Conservation (phyloP, 1,140 invertebrate genomes). For the Cataglyphis hispanica region DNA sequence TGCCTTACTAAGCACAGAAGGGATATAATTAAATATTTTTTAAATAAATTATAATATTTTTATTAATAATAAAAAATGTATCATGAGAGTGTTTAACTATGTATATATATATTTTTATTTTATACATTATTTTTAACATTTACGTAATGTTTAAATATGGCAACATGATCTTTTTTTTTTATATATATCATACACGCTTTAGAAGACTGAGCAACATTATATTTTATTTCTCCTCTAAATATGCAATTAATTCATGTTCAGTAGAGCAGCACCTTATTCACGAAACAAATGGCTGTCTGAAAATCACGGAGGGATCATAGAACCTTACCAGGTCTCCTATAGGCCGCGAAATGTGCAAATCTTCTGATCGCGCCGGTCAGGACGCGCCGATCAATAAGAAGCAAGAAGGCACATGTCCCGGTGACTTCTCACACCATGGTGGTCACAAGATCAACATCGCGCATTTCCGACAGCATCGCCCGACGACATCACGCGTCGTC, state of each 20-base stretch:
- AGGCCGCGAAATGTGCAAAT: constrained; percentile 74
- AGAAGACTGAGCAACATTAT: not conserved
- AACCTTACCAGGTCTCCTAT: constrained; percentile 64
- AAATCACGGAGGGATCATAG: not conserved
- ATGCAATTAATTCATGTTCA: not conserved
- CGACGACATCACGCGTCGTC: not conserved
- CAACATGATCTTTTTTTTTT: not conserved
- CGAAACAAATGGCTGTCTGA: not conserved
- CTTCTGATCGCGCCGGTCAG: constrained; percentile 71
- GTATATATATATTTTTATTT: too few relatives aligned
- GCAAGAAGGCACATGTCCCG: constrained; percentile 78
- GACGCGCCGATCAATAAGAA: constrained; percentile 80
- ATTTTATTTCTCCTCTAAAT: not conserved
- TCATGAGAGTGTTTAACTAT: not conserved
- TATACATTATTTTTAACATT: too few relatives aligned
- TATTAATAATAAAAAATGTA: too few relatives aligned
- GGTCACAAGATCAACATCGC: constrained; percentile 40
- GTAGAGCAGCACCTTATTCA: not conserved
- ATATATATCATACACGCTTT: not conserved
- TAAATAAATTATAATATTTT: not conserved
- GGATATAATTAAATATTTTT: not conserved
- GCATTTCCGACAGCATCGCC: constrained; percentile 3
- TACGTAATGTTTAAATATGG: too few relatives aligned
- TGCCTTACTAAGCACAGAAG: not conserved
- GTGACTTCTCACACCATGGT: constrained; percentile 61